Percentiles rank a stretch among this genome's conserved stretches.
phyloP scores from a whole-genome alignment of 2,113 vertebrate species.

The Cervus canadensis region DNA sequence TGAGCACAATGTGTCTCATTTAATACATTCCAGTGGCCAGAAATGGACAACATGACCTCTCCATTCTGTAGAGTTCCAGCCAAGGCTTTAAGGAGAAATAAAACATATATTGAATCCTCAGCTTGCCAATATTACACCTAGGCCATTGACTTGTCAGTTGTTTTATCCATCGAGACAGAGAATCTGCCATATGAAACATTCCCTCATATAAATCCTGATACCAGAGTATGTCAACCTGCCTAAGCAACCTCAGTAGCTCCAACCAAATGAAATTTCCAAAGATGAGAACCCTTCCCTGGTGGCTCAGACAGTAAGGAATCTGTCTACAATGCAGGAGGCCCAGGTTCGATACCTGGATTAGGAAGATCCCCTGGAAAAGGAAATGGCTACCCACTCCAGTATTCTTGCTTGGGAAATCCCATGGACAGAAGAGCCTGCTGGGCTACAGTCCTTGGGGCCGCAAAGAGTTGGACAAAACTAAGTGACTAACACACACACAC shows the following conservation, averaged over 20 bases:
- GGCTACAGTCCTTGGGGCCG: neutral
- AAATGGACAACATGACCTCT: neutral
- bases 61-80: neutral
- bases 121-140: conserved; percentile 12
- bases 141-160: neutral
- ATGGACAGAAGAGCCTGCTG: neutral
- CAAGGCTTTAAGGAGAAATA: conserved; percentile 28
- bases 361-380: neutral
- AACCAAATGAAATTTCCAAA: conserved; percentile 41
- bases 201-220: neutral
- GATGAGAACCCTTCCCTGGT: neutral
- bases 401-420: neutral
- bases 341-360: neutral
- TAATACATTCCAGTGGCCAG: neutral
- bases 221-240: neutral
- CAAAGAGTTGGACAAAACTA: neutral
- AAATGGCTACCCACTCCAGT: neutral
- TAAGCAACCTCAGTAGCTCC: neutral
- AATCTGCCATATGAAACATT: neutral
- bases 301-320: neutral
- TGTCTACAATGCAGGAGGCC: neutral
- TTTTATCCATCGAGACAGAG: neutral
- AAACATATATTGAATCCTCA: neutral
- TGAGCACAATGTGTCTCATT: neutral
- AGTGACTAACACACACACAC: neutral